Conservation (phyloP, 2,113 vertebrate species). For the Tamias sibiricus region DNA sequence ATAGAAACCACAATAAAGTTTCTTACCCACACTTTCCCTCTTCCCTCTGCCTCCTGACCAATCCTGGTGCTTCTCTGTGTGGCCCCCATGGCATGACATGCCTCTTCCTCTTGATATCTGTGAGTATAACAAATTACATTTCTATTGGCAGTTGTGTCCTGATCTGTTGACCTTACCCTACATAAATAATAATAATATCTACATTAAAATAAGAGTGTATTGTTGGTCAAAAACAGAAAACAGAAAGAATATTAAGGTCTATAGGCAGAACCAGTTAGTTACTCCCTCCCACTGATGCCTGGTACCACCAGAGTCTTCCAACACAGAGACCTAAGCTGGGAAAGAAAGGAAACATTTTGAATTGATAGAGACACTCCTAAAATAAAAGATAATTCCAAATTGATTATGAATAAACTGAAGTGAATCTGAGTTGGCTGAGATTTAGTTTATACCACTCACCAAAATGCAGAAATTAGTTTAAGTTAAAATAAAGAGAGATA, state of each 20-base stretch:
- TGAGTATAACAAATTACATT: background rate
- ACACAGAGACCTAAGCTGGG: background rate
- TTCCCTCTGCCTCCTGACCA: background rate
- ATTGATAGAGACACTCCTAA: background rate
- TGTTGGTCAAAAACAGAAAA: conserved; percentile 24
- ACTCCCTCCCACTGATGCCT: background rate
- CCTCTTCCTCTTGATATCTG: background rate
- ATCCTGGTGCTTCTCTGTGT: background rate
- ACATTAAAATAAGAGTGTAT: background rate
- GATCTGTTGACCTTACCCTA: background rate
- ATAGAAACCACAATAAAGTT: background rate
- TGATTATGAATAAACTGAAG: background rate
- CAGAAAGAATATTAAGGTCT: background rate
- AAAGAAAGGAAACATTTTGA: background rate
- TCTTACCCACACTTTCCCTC: background rate
- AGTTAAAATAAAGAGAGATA: background rate
- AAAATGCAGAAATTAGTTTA: conserved; percentile 34
- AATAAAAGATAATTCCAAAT: background rate
- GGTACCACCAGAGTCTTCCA: background rate
- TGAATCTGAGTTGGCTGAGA: background rate
- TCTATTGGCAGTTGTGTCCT: background rate
- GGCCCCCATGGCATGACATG: background rate
- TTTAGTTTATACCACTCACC: background rate
- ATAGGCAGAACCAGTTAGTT: background rate
- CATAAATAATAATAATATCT: background rate